Conservation (phyloP, 35 echinoderm and acorn worm species). For the Antedon bifida region DNA sequence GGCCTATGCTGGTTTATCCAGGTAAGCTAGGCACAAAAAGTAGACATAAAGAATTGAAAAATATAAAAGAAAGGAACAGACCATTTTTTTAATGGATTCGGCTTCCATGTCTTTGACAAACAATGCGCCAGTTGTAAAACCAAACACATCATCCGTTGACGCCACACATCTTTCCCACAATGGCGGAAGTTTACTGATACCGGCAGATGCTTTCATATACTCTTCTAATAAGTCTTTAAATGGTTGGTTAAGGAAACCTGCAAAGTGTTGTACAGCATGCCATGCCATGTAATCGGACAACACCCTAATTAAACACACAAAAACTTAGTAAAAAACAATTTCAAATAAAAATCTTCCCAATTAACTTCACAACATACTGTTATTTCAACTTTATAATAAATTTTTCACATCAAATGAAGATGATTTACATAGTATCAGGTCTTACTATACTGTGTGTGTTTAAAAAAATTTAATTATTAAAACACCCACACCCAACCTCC, state of each 20-base stretch:
- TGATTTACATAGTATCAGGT: no score
- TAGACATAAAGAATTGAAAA: no score
- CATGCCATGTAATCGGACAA: slow-evolving; percentile 64
- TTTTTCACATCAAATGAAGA: no score
- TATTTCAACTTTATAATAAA: no score
- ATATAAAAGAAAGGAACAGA: slow-evolving; percentile 8
- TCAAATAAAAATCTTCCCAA: no score
- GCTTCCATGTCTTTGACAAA: slow-evolving; percentile 45
- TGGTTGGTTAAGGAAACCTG: slow-evolving; percentile 25
- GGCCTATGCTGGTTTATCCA: no score
- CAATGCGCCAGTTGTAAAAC: slow-evolving; percentile 78
- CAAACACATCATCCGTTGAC: slow-evolving; percentile 36
- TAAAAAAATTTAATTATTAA: no score
- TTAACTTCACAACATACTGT: no score
- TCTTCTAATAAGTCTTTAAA: slow-evolving; percentile 26
- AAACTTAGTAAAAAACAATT: no score
- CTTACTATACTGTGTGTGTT: no score
- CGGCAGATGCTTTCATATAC: slow-evolving; percentile 26
- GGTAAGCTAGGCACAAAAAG: no score
- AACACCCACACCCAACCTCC: no score
- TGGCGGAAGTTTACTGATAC: slow-evolving; percentile 20
- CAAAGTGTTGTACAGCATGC: slow-evolving; percentile 25
- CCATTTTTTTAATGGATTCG: slow-evolving; percentile 43
- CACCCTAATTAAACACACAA: not conserved
- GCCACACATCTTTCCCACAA: slow-evolving; percentile 53